Percentiles rank a stretch among this genome's conserved stretches.
phyloP scores from a whole-genome alignment of 2,888 invertebrate genomes.

The Leptopilina drosophilae region DNA sequence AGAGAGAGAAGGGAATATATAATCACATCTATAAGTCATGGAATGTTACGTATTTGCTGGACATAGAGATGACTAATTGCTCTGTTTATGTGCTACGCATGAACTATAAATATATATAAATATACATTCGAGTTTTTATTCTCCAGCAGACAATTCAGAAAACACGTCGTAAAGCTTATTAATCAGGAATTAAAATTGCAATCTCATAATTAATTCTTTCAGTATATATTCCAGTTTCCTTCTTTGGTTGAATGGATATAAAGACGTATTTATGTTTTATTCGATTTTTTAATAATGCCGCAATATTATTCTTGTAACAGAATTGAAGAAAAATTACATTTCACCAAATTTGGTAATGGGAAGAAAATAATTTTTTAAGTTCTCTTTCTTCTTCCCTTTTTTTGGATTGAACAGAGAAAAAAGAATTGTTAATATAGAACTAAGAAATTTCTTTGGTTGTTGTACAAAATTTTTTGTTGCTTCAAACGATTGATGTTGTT shows the following conservation, averaged over 20 bases:
- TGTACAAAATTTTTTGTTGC: no score
- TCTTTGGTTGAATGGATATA: neutral
- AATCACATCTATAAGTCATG: conserved; percentile 13
- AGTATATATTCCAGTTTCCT: conserved; percentile 27
- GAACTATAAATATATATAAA: neutral
- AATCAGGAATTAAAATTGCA: conserved; percentile 19
- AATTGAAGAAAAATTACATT: no score
- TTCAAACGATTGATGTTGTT: no score
- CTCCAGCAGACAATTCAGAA: neutral
- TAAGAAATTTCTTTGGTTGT: no score
- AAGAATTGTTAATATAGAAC: no score
- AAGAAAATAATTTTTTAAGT: no score
- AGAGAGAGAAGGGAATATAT: neutral
- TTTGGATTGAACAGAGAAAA: no score
- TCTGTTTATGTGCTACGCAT: conserved; percentile 18
- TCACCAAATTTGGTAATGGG: no score
- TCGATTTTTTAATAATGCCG: no score
- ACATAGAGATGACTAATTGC: conserved; percentile 28
- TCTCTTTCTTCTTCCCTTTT: no score
- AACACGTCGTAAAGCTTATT: conserved; percentile 21
- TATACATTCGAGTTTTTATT: conserved; percentile 14
- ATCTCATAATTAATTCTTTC: conserved; percentile 19
- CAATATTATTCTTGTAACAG: no score
- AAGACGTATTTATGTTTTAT: no score
- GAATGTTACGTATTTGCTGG: conserved; percentile 16